A percentile compares a stretch with the other conserved stretches of the same genome.
These are phyloP conservation scores for Xiphydria camelus DNA, from an alignment of 2,888 invertebrate genomes.

Conservation along the genomic window DNA sequence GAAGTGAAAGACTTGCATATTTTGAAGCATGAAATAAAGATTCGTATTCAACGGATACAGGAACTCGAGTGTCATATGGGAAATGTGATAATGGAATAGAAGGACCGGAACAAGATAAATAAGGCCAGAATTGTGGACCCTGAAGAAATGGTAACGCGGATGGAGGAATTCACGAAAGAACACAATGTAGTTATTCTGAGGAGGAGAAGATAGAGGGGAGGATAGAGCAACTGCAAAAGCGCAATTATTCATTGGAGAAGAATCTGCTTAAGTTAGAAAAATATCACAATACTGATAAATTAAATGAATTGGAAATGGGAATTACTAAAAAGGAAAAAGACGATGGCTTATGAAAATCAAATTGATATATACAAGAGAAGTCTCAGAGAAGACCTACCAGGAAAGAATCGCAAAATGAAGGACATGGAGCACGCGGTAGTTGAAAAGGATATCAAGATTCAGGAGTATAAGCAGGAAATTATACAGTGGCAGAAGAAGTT, in stretches of 20 bases:
- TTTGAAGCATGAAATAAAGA: slow-evolving; percentile 34
- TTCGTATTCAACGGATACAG: slow-evolving; percentile 13
- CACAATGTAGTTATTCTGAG: slow-evolving; percentile 45
- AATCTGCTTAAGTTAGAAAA: slow-evolving; percentile 13
- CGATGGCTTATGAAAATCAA: slow-evolving; percentile 1
- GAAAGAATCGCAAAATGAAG: slow-evolving; percentile 37
- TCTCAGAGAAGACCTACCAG: slow-evolving; percentile 16
- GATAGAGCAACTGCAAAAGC: slow-evolving; percentile 39
- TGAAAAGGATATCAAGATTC: slow-evolving; percentile 40
- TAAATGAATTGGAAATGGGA: not conserved
- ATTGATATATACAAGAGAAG: slow-evolving; percentile 2
- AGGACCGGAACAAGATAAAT: slow-evolving; percentile 54
- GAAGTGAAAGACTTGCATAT: slow-evolving; percentile 56
- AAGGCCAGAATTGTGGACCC: slow-evolving; percentile 43
- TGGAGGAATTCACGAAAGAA: slow-evolving; percentile 48
- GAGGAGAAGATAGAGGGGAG: slow-evolving; percentile 44
- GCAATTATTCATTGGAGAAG: slow-evolving; percentile 27
- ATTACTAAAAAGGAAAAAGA: not conserved
- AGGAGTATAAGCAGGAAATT: slow-evolving; percentile 38
- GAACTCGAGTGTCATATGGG: slow-evolving; percentile 11
- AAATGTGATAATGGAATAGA: slow-evolving; percentile 48
- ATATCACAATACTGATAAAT: no score
- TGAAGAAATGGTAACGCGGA: slow-evolving; percentile 46
- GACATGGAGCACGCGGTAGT: slow-evolving; percentile 40
- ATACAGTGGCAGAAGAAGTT: slow-evolving; percentile 37